Percentiles rank a stretch among this genome's conserved stretches.
phyloP scores from a whole-genome alignment of 64 coral and sea anemone genomes.

The Trachythela sp. region DNA sequence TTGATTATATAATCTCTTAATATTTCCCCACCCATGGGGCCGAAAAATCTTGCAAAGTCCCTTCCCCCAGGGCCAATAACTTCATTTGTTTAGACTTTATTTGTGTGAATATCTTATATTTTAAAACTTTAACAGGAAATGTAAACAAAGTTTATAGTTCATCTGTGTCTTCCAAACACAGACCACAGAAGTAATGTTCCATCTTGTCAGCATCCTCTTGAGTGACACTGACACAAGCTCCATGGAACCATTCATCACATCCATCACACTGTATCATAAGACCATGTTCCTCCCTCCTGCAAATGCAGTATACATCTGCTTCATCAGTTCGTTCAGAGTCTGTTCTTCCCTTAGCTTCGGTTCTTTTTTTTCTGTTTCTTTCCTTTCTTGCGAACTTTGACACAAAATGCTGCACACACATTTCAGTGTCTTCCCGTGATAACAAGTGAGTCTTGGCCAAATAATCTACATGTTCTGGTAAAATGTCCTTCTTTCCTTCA shows the following conservation, averaged over 20 bases:
- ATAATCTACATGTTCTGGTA: no score
- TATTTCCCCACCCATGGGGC: neutral
- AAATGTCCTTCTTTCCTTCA: conserved; percentile 18
- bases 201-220: conserved; percentile 26
- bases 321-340: neutral
- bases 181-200: neutral
- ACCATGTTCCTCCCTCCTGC: conserved; percentile 30
- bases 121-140: neutral
- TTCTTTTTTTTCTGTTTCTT: conserved; percentile 27
- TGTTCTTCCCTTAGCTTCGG: neutral
- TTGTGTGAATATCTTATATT: neutral
- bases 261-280: conserved; percentile 35
- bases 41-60: neutral
- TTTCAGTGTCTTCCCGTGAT: conserved; percentile 30
- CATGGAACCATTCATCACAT: conserved; percentile 58
- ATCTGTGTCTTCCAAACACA: conserved; percentile 11
- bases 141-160: neutral
- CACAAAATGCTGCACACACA: neutral
- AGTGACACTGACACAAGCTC: conserved; percentile 34
- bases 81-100: neutral
- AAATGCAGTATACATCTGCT: conserved; percentile 47
- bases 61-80: neutral
- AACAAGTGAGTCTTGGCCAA: conserved; percentile 37
- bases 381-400: no score
- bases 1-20: neutral